A percentile compares a stretch with the other conserved stretches of the same genome.
Evolutionary conservation across 1,140 invertebrate genomes (phyloP).

Genomic region (Aphaenogaster floridana): DNA sequence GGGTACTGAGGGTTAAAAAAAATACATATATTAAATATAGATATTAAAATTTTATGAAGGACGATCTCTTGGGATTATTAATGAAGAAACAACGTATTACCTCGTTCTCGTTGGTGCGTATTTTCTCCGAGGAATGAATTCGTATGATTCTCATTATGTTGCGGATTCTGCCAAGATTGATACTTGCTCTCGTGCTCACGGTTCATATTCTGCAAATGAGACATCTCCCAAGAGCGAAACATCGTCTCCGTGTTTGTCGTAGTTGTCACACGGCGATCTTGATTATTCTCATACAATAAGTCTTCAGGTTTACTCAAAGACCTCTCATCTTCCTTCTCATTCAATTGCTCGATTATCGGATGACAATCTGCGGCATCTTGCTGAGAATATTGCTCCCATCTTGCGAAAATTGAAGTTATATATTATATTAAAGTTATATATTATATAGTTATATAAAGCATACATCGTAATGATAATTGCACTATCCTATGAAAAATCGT

Average conservation of each 20-base stretch:
- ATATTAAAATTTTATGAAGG: background rate
- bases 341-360: constrained; percentile 11
- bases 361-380: constrained; percentile 31
- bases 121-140: constrained; percentile 53
- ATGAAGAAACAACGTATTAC: constrained; percentile 60
- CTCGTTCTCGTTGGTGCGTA: constrained; percentile 55
- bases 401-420: constrained; percentile 20
- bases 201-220: constrained; percentile 56
- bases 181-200: constrained; percentile 60
- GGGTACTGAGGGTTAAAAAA: no score
- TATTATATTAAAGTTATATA: background rate
- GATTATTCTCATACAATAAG: constrained; percentile 46
- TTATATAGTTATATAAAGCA: background rate
- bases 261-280: constrained; percentile 43
- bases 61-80: background rate
- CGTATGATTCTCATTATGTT: constrained; percentile 6
- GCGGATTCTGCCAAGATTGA: constrained; percentile 58
- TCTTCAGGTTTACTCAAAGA: constrained; percentile 28
- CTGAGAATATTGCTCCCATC: constrained; percentile 69
- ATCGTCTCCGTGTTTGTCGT: constrained; percentile 42
- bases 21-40: no score
- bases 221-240: constrained; percentile 73
- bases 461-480: background rate
- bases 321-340: background rate
- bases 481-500: background rate